These are phyloP conservation scores for Lophius piscatorius DNA, from an alignment of 2,113 vertebrate species.

Conservation along the genomic window DNA sequence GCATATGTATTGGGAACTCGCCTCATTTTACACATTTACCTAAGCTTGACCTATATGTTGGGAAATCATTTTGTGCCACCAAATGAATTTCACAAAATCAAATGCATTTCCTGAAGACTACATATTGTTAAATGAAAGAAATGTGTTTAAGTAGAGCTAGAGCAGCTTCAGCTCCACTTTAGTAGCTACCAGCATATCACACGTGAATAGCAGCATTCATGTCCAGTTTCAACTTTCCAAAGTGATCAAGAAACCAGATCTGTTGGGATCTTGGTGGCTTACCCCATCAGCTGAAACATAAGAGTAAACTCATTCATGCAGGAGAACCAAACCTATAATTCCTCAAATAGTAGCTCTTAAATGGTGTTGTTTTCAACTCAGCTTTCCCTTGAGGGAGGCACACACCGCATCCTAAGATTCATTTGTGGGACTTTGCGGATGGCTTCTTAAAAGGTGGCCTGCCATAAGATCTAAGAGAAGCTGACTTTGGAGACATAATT, in stretches of 20 bases:
- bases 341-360: slow-evolving; percentile 3
- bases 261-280: neutral
- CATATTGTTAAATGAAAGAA: too few relatives aligned
- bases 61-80: too few relatives aligned
- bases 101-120: too few relatives aligned
- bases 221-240: neutral
- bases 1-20: too few relatives aligned
- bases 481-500: neutral
- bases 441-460: neutral
- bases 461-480: too few relatives aligned
- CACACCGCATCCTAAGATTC: too few relatives aligned
- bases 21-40: too few relatives aligned
- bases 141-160: too few relatives aligned
- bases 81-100: too few relatives aligned
- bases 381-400: neutral
- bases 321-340: neutral
- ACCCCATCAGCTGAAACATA: neutral
- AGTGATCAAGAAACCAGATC: neutral
- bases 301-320: slow-evolving; percentile 11
- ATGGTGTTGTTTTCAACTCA: neutral
- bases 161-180: too few relatives aligned
- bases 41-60: too few relatives aligned
- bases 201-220: neutral
- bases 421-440: neutral
- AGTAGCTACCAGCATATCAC: too few relatives aligned